phyloP scores from a whole-genome alignment of 2,113 vertebrate genomes.

The Lathamus discolor region DNA sequence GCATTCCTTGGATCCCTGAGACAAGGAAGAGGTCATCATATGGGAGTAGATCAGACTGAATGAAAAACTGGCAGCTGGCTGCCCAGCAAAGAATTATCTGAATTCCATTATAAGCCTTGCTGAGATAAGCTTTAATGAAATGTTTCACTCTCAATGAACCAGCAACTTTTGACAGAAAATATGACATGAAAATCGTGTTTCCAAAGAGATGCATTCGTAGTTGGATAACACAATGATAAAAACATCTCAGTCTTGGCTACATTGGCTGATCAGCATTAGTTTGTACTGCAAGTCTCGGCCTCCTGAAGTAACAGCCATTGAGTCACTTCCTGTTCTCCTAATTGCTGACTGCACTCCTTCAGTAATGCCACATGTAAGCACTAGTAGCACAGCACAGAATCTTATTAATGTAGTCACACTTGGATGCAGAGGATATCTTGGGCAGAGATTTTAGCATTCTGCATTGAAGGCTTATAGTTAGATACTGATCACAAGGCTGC shows the following conservation, averaged over 20 bases:
- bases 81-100: background rate
- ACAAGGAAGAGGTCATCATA: background rate
- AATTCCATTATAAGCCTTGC: constrained; percentile 11
- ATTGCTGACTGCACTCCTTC: background rate
- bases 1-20: background rate
- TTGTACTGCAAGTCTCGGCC: background rate
- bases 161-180: constrained; percentile 41
- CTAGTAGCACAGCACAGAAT: background rate
- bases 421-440: background rate
- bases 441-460: background rate
- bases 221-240: constrained; percentile 21
- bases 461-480: background rate
- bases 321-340: background rate
- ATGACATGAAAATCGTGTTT: background rate
- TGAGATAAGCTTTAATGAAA: constrained; percentile 47
- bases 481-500: background rate
- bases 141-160: constrained; percentile 45
- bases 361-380: background rate
- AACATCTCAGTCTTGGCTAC: constrained; percentile 19
- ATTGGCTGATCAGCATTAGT: background rate
- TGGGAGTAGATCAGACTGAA: background rate
- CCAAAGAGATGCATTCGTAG: constrained; percentile 8
- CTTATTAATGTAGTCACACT: background rate
- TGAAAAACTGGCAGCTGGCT: constrained; percentile 10
- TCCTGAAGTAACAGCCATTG: background rate